Evolutionary conservation across 1,140 invertebrate species (phyloP).

Genomic region (Gonatopus flavifemur): DNA sequence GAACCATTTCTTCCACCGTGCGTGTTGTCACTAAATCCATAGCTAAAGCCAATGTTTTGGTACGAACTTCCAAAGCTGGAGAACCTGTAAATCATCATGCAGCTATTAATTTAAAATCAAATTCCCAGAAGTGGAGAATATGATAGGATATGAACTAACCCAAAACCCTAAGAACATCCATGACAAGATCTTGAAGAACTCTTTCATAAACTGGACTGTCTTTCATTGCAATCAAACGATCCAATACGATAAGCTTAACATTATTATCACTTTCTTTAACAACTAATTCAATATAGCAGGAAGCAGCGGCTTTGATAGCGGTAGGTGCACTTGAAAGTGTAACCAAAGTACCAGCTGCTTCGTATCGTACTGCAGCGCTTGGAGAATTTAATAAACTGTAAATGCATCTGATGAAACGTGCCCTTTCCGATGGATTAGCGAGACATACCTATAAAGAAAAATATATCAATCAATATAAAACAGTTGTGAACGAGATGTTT

Average conservation of each 20-base stretch:
- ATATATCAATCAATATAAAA: not conserved
- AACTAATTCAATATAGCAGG: slow-evolving; percentile 97
- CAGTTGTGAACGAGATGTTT: not conserved
- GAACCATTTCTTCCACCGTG: slow-evolving; percentile 95
- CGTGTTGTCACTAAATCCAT: slow-evolving; percentile 92
- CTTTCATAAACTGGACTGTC: slow-evolving; percentile 86
- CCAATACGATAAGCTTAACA: slow-evolving; percentile 97
- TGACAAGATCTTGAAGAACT: slow-evolving; percentile 94
- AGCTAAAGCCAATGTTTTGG: slow-evolving; percentile 83
- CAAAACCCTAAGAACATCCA: slow-evolving; percentile 96
- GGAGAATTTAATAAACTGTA: slow-evolving; percentile 96
- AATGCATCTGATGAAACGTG: slow-evolving; percentile 96
- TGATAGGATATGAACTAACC: no score
- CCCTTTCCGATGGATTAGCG: slow-evolving; percentile 93
- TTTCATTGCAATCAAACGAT: slow-evolving; percentile 87
- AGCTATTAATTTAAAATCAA: no score
- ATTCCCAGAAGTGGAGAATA: not conserved
- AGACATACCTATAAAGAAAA: slow-evolving; percentile 78
- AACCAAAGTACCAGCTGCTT: slow-evolving; percentile 99
- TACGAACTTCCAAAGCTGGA: slow-evolving; percentile 91
- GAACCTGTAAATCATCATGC: no score
- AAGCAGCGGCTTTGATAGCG: slow-evolving; percentile 95
- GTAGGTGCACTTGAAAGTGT: slow-evolving; percentile 95
- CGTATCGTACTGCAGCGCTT: slow-evolving; percentile 95
- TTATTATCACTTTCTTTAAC: slow-evolving; percentile 99